Conservation (phyloP, 1,140 invertebrate genomes). For the Rhopalosiphum padi region DNA sequence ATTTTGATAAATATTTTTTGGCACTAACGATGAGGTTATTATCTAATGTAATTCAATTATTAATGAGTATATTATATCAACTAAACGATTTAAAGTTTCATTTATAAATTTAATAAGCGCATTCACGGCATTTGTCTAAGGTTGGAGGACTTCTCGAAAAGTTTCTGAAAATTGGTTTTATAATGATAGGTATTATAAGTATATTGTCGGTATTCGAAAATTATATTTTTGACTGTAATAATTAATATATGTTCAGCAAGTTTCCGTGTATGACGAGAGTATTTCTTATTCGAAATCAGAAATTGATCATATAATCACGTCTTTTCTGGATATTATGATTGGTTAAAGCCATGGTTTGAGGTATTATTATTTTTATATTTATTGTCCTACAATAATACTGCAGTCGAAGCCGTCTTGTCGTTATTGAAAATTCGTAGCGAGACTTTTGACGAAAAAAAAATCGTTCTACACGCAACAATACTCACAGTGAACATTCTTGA, state of each 20-base stretch:
- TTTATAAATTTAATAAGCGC: neutral
- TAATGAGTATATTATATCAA: neutral
- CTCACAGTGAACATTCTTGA: neutral
- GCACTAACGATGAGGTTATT: neutral
- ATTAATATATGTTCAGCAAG: neutral
- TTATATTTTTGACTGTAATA: neutral
- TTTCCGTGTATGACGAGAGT: neutral
- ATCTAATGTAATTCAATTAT: neutral
- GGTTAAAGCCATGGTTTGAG: neutral
- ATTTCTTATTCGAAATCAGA: neutral
- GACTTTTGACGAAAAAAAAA: neutral
- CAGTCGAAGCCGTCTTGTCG: neutral
- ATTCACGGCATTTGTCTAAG: neutral
- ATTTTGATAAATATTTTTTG: neutral
- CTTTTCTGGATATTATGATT: neutral
- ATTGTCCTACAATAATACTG: neutral
- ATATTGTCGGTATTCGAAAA: neutral
- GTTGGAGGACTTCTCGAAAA: neutral
- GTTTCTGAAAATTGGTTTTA: neutral
- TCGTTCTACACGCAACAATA: neutral
- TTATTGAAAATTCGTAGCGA: neutral
- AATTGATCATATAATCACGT: neutral
- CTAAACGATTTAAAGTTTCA: neutral
- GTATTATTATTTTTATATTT: neutral
- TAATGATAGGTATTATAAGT: neutral